A percentile compares a stretch with the other conserved stretches of the same genome.
phyloP scores from a whole-genome alignment of 2,113 vertebrate genomes.

The Machaerirhynchus nigripectus region DNA sequence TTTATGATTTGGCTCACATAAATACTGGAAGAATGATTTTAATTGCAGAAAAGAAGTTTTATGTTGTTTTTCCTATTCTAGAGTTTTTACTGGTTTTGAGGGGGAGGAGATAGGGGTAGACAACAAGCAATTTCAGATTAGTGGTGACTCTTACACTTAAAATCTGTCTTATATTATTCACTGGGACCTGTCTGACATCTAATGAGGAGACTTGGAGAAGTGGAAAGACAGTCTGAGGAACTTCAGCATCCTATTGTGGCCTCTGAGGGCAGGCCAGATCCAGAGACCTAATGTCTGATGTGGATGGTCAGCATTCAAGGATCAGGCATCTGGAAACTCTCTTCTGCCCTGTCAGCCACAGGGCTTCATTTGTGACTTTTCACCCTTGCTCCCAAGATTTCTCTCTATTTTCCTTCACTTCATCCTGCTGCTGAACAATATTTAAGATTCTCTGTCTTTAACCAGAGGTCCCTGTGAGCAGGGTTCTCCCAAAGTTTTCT shows the following conservation, averaged over 20 bases:
- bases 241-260: background rate
- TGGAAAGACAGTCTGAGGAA: background rate
- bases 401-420: background rate
- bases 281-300: background rate
- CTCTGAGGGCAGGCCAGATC: background rate
- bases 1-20: background rate
- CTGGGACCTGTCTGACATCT: background rate
- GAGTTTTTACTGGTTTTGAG: background rate
- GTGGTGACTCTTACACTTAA: background rate
- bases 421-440: background rate
- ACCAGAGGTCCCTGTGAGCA: background rate
- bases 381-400: background rate
- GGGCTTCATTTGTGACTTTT: background rate
- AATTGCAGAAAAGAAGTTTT: background rate
- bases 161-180: background rate
- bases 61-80: background rate
- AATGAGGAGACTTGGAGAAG: background rate
- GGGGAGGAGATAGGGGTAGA: fast-evolving
- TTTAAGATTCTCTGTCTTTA: background rate
- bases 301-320: background rate
- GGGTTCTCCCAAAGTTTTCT: background rate
- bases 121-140: background rate
- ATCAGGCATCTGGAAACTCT: background rate
- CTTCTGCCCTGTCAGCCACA: background rate
- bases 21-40: background rate